Evolutionary conservation across 2,888 invertebrate genomes (phyloP), one percentile per base, ranked within the genome.

Genomic region (Leptinotarsa juncta): DNA sequence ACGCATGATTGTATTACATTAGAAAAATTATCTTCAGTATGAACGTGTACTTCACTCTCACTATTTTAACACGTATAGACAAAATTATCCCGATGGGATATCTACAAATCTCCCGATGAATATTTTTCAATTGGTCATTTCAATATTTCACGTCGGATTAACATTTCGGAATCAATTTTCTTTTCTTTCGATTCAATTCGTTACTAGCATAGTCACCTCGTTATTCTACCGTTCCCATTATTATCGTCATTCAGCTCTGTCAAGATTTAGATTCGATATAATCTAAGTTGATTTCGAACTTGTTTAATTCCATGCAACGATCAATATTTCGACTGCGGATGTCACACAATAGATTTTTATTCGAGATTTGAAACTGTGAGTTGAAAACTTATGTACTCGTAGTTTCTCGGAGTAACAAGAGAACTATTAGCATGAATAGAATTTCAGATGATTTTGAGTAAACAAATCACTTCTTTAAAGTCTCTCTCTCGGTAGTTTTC

Each of bases 121-220:
- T 49, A 60, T 67, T 73, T 73, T 42, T 65, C 65, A 48, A 71
- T 42, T 68, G 48, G 57, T 57, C 32, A 42, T 62, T 23, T 62
- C 65, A 57, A 73, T 73, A 75, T 72, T 55, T 71, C 48, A 72
- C 50, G 62, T 72, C 70, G 48, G 75, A 69, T 75, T 75, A 75
- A 26, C 65, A 20, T 65, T 57, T 32, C 26, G 48, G 53, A 68
- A 42, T 68, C 69, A 69, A 57, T 69, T 69, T 23, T 18, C 20
- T 60, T 69, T 55, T 14, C n/a, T 42, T 48, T 20, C n/a, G 20
- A 48, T 69, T 18, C 55, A 16, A 68, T 55, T 20, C 26, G 32
- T 67, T 62, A 62, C 62, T 62, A 42, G 26, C n/a, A 32, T 62
- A 62, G 62, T 62, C 62, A 62, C 42, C n/a, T 62, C 62, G 53